Percentiles rank a stretch among this genome's conserved stretches.
Evolutionary conservation across 2,113 vertebrate genomes (phyloP).

Genomic region (Corydoras sp.): DNA sequence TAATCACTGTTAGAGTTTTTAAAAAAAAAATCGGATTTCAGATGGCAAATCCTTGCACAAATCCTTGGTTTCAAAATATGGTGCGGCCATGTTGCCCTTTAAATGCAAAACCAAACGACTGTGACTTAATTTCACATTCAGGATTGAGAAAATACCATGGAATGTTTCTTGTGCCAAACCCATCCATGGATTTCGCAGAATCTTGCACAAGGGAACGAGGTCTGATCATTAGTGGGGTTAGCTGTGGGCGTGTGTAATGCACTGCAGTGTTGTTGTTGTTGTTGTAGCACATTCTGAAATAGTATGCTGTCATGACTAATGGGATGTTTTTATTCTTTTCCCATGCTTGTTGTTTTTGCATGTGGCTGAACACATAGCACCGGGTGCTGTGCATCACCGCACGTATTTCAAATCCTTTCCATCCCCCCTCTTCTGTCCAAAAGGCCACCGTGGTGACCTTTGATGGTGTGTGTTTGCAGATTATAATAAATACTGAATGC

Average conservation of each 20-base stretch:
- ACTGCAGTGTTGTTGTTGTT: slow-evolving; percentile 1
- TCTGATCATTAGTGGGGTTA: slow-evolving; percentile 22
- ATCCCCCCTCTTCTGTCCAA: slow-evolving; percentile 5
- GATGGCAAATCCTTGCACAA: no score
- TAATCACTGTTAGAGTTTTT: no score
- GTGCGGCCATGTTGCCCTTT: no score
- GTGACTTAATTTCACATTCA: not conserved
- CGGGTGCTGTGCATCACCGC: slow-evolving; percentile 11
- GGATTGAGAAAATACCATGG: not conserved
- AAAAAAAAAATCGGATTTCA: no score
- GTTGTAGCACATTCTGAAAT: slow-evolving; percentile 8
- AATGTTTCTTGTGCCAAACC: not conserved
- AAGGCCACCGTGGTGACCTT: not conserved
- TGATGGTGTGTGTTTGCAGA: slow-evolving; percentile 1
- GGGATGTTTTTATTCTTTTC: not conserved
- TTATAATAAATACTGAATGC: no score
- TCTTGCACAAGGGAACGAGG: not conserved
- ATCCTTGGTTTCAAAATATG: no score
- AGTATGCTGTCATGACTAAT: slow-evolving; percentile 26
- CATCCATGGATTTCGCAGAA: not conserved
- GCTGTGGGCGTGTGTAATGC: slow-evolving; percentile 22
- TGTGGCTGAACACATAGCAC: slow-evolving; percentile 22
- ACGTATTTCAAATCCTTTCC: slow-evolving; percentile 33
- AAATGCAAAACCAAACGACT: not conserved
- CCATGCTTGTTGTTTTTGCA: slow-evolving; percentile 27